These are phyloP conservation scores for Lamellibrachia columna DNA, from an alignment of 2,888 invertebrate genomes.

Conservation along the genomic window DNA sequence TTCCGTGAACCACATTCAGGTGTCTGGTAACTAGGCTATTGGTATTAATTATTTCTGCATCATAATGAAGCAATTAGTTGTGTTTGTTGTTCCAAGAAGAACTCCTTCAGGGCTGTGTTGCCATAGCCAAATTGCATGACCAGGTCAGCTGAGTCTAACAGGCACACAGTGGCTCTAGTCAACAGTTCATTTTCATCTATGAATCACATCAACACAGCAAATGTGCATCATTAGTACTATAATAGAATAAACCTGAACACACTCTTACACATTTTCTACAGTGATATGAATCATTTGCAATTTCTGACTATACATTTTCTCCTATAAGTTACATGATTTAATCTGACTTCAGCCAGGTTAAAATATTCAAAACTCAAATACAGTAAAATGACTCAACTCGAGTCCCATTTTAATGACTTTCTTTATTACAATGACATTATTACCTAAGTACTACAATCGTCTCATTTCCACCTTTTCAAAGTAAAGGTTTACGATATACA, in stretches of 20 bases:
- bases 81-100: neutral
- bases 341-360: neutral
- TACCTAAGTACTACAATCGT: neutral
- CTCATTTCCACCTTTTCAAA: conserved; percentile 1
- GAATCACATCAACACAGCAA: too few relatives aligned
- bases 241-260: too few relatives aligned
- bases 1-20: too few relatives aligned
- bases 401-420: neutral
- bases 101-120: neutral
- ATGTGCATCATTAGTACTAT: too few relatives aligned
- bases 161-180: too few relatives aligned
- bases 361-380: neutral
- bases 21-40: neutral
- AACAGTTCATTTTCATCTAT: too few relatives aligned
- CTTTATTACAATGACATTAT: neutral
- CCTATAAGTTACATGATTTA: neutral
- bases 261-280: too few relatives aligned
- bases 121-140: neutral
- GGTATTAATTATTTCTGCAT: conserved; percentile 9
- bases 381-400: neutral
- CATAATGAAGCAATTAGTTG: neutral
- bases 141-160: neutral
- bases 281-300: too few relatives aligned
- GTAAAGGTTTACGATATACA: neutral
- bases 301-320: too few relatives aligned